A percentile compares a stretch with the other conserved stretches of the same genome.
phyloP scores from a whole-genome alignment of 2,888 invertebrate species.

The Ecdyonurus torrentis region DNA sequence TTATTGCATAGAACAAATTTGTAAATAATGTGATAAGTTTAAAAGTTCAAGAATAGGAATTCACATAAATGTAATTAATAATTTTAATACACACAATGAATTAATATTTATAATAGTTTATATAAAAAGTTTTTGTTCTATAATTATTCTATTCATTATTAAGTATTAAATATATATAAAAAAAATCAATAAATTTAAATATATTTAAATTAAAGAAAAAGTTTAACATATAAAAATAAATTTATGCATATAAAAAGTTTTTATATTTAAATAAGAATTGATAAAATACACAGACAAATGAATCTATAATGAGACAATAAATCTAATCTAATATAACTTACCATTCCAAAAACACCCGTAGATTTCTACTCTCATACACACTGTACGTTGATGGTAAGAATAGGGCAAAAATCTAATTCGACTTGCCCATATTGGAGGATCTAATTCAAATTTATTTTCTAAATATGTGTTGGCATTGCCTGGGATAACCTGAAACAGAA shows the following conservation, averaged over 20 bases:
- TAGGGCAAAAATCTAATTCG: slow-evolving; percentile 72
- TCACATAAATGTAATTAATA: neutral
- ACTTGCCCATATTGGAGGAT: slow-evolving; percentile 72
- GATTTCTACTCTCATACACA: slow-evolving; percentile 81
- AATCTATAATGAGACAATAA: neutral
- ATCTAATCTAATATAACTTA: slow-evolving; percentile 26
- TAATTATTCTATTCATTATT: too few relatives aligned
- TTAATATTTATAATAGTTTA: neutral
- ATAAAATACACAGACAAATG: neutral
- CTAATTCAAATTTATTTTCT: slow-evolving; percentile 54
- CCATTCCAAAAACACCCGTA: slow-evolving; percentile 76
- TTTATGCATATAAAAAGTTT: neutral
- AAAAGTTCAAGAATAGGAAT: too few relatives aligned
- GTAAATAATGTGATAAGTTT: too few relatives aligned
- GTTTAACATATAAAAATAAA: neutral
- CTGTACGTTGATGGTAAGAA: slow-evolving; percentile 65
- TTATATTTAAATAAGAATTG: neutral
- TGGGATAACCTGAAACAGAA: slow-evolving; percentile 45
- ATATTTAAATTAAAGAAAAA: neutral
- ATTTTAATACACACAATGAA: neutral
- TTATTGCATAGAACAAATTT: neutral
- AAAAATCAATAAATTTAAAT: too few relatives aligned
- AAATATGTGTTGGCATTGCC: slow-evolving; percentile 82
- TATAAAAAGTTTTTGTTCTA: too few relatives aligned
- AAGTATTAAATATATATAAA: too few relatives aligned